A percentile compares a stretch with the other conserved stretches of the same genome.
phyloP scores from a whole-genome alignment of 2,113 vertebrate genomes.

The Tor tambroides region DNA sequence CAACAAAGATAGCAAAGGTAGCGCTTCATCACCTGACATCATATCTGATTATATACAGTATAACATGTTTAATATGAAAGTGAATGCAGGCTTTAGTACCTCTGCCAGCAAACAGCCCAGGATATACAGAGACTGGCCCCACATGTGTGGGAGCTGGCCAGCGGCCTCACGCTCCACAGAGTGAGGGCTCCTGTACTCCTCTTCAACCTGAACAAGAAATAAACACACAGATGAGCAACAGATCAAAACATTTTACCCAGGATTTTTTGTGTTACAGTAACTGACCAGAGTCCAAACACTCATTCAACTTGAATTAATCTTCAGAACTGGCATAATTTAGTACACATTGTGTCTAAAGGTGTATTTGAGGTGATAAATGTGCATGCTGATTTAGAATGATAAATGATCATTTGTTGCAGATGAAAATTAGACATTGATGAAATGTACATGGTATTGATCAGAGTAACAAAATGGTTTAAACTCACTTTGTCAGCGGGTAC shows the following conservation, averaged over 20 bases:
- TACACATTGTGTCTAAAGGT: too few relatives aligned
- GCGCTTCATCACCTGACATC: background rate
- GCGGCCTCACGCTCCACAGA: slow-evolving; percentile 87
- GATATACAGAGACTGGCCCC: slow-evolving; percentile 97
- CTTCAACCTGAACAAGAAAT: slow-evolving; percentile 83
- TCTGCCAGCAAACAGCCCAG: slow-evolving; percentile 89
- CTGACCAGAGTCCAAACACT: background rate
- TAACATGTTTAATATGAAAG: background rate
- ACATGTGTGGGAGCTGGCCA: slow-evolving; percentile 95
- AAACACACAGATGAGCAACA: background rate
- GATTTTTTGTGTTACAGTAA: background rate
- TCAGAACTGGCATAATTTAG: too few relatives aligned
- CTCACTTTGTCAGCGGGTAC: slow-evolving; percentile 90
- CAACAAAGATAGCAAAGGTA: background rate
- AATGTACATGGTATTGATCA: background rate
- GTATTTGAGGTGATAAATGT: background rate
- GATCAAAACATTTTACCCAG: background rate
- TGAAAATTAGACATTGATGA: background rate
- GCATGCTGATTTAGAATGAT: background rate
- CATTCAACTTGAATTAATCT: background rate
- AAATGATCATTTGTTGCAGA: background rate
- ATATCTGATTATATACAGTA: background rate
- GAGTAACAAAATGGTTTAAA: background rate
- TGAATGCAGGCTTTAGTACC: slow-evolving; percentile 70
- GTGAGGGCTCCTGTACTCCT: slow-evolving; percentile 91